Evolutionary conservation across 2,113 vertebrate genomes (phyloP), one percentile per base, ranked within the genome.

Genomic region (Eurypyga helias): DNA sequence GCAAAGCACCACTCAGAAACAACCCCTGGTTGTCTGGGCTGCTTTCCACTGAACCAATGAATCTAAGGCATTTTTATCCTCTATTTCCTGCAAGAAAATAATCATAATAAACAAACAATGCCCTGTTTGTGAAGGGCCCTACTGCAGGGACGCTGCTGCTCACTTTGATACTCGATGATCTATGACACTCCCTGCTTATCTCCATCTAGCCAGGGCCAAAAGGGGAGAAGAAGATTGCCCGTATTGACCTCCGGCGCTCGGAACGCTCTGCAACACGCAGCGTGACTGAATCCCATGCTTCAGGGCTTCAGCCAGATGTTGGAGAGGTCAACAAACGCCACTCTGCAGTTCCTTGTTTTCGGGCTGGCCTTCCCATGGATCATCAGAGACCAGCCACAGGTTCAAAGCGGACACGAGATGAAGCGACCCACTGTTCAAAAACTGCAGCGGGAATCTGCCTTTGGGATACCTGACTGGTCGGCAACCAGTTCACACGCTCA

Each of bases 241-340:
- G 31, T 11, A 70, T 73, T 97, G 96, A 96, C 84, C 89, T 89
- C 70, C 57, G 65, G 21, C 3, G 60, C 73, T 36, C 3, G 0
- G 25, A 76, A 89, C 34, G 38, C 80, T 95, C 73, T 7, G 55
- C 11, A 4, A 49, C 24, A 19, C 31, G 75, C 64, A n/a, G 20
- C 1, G 12, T 64, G 45, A 61, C 81, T 64, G 41, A 76, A 65
- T 82, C 81, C 54, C 81, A 45, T 31, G 87, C 96, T 97, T 61
- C 78, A 25, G 89, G 93, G 95, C 75, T 88, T 77, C 88, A 77
- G 85, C 33, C 93, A 95, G 81, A 96, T 92, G 81, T 61, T 85
- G 57, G 19, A 1, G 4, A 79, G 93, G 87, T 93, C 96, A 91
- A 51, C 51, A 84, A 88, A 88, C 6, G 25, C 41, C 38, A 0